Evolutionary conservation across 2,113 vertebrate genomes (phyloP).

Genomic region (Calyptomena viridis): DNA sequence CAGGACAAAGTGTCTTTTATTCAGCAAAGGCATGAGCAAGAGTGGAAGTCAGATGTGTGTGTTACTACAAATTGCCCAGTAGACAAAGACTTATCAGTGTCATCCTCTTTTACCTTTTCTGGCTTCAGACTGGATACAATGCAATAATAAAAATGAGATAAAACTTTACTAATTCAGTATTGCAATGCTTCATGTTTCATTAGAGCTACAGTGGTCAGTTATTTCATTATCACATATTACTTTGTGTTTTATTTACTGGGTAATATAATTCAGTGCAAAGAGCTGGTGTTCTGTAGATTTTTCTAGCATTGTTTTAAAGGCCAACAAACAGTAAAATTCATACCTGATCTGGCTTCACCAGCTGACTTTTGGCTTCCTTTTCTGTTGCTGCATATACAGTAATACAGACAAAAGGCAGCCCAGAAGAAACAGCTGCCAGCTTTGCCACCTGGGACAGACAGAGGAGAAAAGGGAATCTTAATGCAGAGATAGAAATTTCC

Average conservation of each 20-base stretch:
- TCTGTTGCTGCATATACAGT: constrained; percentile 72
- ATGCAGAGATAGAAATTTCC: background rate
- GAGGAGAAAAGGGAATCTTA: background rate
- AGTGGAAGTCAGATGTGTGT: background rate
- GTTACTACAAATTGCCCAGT: background rate
- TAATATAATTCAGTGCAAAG: background rate
- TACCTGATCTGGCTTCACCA: constrained; percentile 79
- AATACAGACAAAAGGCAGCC: constrained; percentile 77
- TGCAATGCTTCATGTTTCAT: background rate
- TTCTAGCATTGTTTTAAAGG: background rate
- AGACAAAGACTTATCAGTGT: background rate
- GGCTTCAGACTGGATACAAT: background rate
- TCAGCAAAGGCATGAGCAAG: background rate
- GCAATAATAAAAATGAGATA: background rate
- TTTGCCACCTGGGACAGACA: constrained; percentile 75
- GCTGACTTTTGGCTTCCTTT: constrained; percentile 46
- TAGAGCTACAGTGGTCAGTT: background rate
- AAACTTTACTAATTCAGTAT: background rate
- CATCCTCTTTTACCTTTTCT: background rate
- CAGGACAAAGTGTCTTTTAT: background rate
- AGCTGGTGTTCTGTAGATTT: background rate
- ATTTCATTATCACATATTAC: background rate
- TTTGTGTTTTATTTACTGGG: background rate
- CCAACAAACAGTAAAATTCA: background rate
- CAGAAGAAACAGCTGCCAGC: constrained; percentile 75